Base-by-base conservation (phyloP, 2,888 invertebrate species). In the Mythimna albipuncta region DNA sequence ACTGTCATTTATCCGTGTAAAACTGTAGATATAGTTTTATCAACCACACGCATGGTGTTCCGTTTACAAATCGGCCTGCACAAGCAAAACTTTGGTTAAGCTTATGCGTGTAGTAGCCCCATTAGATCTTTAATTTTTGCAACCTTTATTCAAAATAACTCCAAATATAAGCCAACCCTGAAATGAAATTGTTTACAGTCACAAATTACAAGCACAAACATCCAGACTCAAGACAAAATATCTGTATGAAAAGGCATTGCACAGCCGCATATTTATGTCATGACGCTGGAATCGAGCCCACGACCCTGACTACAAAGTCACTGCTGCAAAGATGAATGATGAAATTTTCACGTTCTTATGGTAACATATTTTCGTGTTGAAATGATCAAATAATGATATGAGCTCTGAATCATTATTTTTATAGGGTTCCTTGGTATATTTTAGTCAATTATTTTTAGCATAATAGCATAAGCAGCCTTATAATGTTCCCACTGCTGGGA, bases 301-400 rank as follows among this genome's bases (percentile, higher is more conserved):
- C 35, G 78, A 64, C 77, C 79, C 67, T 79, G 81, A 57, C 35
- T 0, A 50, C 50, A 64, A 68, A 41, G 35, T 75, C 81, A 5
- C 35, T 13, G 13, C 19, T 50, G 44, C 35, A 47, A 57, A 73
- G 44, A 47, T 44, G 50, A 52, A 68, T 64, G 19, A 64, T 38
- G 68, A 80, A 55, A 80, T 26, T 13, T 63, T 41, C 21, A n/a
- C 63, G 21, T 77, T 19, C n/a, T n/a, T 50, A 41, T 9, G 32
- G 47, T 9, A 47, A 26, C 11, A 21, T 32, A 3, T 54, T 64
- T 54, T 59, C 32, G n/a, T 64, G 41, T 47, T 26, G 10, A 44
- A 52, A 13, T 59, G 7, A 16, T 19, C 13, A 19, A 16, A 65
- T n/a, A 50, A 19, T 50, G 1, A 50, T 6, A 19, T 52, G 50